Conservation (phyloP, 2,113 vertebrate genomes). For the Sceloporus undulatus region DNA sequence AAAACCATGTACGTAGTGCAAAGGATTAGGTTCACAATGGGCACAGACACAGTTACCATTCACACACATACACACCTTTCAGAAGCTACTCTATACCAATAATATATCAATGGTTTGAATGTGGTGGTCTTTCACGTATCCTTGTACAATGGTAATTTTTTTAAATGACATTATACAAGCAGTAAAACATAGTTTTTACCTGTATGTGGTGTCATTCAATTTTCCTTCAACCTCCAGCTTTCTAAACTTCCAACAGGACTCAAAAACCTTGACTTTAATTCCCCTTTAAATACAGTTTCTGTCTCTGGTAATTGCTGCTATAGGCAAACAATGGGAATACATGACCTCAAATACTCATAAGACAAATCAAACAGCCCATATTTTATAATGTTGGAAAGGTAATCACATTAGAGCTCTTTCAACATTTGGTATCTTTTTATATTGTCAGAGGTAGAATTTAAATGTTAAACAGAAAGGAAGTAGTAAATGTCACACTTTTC, state of each 20-base stretch:
- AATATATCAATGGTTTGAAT: too few species aligned
- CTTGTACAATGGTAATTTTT: too few species aligned
- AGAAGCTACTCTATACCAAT: background rate
- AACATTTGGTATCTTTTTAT: background rate
- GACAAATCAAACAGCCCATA: background rate
- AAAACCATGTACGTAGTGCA: background rate
- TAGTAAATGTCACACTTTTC: background rate
- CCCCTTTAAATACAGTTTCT: background rate
- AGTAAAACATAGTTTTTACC: background rate
- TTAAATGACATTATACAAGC: too few species aligned
- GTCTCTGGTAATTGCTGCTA: background rate
- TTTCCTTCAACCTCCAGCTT: background rate
- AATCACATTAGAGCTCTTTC: background rate
- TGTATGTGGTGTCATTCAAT: background rate
- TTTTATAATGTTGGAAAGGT: background rate
- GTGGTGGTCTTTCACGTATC: too few species aligned
- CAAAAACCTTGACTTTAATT: background rate
- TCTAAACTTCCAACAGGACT: background rate
- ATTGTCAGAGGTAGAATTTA: background rate
- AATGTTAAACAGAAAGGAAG: background rate
- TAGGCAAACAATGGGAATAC: background rate
- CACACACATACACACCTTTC: background rate
- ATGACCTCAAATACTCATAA: background rate
- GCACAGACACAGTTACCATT: background rate
- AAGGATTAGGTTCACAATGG: background rate